Evolutionary conservation across 2,888 invertebrate species (phyloP).

Genomic region (Cryptus armator): DNA sequence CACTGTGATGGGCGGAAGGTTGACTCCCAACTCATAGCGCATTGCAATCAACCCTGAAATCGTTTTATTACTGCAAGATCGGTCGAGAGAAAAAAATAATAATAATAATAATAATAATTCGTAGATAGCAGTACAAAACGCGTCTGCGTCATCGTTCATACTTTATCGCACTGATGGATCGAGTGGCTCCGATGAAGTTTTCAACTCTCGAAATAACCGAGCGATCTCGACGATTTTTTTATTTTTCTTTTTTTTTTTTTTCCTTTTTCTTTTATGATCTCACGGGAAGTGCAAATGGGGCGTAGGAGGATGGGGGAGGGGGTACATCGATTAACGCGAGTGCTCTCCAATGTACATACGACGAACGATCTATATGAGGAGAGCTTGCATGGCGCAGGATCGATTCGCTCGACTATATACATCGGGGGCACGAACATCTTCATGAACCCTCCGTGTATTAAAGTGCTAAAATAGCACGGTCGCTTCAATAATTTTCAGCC

Average conservation of each 20-base stretch:
- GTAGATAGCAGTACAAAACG: slow-evolving; percentile 6
- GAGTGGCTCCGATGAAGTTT: background rate
- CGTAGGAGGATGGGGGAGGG: background rate
- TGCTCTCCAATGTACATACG: slow-evolving; percentile 34
- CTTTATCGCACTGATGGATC: slow-evolving; percentile 24
- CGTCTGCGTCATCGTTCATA: slow-evolving; percentile 17
- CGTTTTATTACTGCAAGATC: background rate
- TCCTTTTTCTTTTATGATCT: slow-evolving; percentile 7
- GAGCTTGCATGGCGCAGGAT: slow-evolving; percentile 60
- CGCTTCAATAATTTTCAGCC: slow-evolving; percentile 2
- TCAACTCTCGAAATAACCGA: slow-evolving; percentile 5
- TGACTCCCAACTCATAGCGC: background rate
- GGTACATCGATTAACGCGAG: slow-evolving; percentile 50
- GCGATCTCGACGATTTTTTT: slow-evolving; percentile 13
- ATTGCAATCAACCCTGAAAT: background rate
- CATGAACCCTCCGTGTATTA: slow-evolving; percentile 22
- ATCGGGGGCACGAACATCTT: slow-evolving; percentile 55
- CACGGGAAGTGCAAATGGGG: slow-evolving; percentile 31
- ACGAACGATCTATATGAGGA: slow-evolving; percentile 4
- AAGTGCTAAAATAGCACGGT: slow-evolving; percentile 52
- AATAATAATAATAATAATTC: slow-evolving; percentile 34
- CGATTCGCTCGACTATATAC: slow-evolving; percentile 49
- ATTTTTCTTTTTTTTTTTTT: slow-evolving; percentile 5
- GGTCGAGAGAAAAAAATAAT: background rate
- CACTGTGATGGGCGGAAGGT: background rate